Base-by-base conservation (phyloP, 2,797 vertebrate genomes). In the Gouania willdenowi region DNA sequence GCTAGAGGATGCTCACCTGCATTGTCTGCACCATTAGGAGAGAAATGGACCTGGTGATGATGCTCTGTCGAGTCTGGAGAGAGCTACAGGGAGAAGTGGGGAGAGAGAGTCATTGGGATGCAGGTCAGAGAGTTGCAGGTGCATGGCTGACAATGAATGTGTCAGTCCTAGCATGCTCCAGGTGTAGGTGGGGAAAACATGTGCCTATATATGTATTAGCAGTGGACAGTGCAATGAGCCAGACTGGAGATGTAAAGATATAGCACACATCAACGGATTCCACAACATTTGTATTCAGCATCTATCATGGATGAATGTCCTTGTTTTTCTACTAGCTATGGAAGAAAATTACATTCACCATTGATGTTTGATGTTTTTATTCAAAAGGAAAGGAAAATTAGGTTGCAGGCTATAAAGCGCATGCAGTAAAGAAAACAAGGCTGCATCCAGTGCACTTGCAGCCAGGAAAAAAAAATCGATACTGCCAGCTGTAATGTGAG, bases 31-130 rank as follows among this genome's bases (percentile, higher is more conserved):
- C 77, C 64, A 79, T 85, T 85, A 82, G 64, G 36, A 52, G 60
- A 81, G 75, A 80, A 85, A 85, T 82, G 73, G 60, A 24, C 75
- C 77, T 21, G 30, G 55, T 27, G 47, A 83, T 81, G 75, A 72
- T 52, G 71, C 57, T 77, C 61, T 51, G 67, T 66, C 20, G 45
- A 64, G 37, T 69, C 55, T 64, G 60, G 77, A 46, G 37, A 46
- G 58, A 66, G 62, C 66, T 51, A 41, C 13, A 34, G 46, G 49
- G 44, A 33, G 57, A 45, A 3, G 16, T 24, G 46, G 17, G 53
- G 48, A 63, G 67, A 69, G 45, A 27, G 59, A 77, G 47, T 79
- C 65, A 81, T 82, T 80, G 59, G 54, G 59, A 87, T 83, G 79
- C 79, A 77, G 72, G 68, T 72, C 72, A 75, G 77, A 60, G 35